These are phyloP conservation scores for Ochropacha duplaris DNA, from an alignment of 2,888 invertebrate genomes.

Conservation along the genomic window DNA sequence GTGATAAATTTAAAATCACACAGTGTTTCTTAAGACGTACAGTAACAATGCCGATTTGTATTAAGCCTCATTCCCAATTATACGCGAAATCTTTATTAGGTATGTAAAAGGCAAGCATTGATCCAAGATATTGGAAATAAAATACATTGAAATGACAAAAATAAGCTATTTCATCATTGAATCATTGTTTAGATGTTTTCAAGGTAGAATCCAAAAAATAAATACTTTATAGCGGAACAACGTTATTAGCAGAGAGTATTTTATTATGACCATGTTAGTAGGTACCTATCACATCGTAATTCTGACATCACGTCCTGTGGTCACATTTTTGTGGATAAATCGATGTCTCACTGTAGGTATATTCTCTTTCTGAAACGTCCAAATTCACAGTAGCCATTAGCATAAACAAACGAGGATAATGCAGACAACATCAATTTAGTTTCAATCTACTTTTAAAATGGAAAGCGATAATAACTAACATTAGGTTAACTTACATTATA, in stretches of 20 bases:
- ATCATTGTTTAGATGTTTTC: background rate
- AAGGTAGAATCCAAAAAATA: background rate
- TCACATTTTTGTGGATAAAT: background rate
- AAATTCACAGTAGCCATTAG: background rate
- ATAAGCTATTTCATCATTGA: background rate
- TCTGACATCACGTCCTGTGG: constrained; percentile 1
- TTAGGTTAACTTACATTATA: no score
- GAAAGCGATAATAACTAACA: no score
- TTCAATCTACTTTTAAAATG: no score
- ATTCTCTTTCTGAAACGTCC: background rate
- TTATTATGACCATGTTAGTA: background rate
- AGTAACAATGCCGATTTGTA: background rate
- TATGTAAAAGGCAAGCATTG: no score
- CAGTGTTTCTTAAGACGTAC: background rate
- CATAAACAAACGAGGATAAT: background rate
- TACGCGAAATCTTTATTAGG: no score
- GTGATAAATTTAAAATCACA: background rate
- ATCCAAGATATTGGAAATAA: background rate
- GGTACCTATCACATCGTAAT: background rate
- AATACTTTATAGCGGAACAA: background rate
- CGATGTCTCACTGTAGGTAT: background rate
- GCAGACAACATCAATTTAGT: no score
- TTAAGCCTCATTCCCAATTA: no score
- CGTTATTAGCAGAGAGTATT: constrained; percentile 1
- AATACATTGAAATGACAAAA: background rate